Conservation (phyloP, 2,888 invertebrate species). For the Apamea monoglypha region DNA sequence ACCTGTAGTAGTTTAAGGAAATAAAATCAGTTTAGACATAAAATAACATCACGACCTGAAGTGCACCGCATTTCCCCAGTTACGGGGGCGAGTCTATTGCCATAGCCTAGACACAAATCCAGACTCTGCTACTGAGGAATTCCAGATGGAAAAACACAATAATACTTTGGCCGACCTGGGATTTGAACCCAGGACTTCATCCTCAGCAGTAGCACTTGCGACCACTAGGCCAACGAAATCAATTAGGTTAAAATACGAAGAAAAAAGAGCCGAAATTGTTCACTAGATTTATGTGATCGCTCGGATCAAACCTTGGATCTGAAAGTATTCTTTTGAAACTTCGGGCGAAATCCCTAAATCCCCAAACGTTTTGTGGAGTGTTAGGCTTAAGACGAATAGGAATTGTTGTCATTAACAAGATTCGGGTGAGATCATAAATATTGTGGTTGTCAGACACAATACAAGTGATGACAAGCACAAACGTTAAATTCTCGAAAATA, state of each 20-base stretch:
- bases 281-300: not conserved
- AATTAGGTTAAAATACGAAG: not conserved
- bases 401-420: not conserved
- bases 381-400: not conserved
- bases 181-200: not conserved
- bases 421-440: constrained; percentile 27
- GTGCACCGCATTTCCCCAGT: too few species aligned
- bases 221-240: not conserved
- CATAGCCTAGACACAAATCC: not conserved
- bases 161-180: not conserved
- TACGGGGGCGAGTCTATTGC: too few species aligned
- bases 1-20: too few species aligned
- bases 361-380: not conserved
- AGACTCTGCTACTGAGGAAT: not conserved
- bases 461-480: constrained; percentile 25
- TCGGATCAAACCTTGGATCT: constrained; percentile 8
- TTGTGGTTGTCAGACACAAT: constrained; percentile 14
- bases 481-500: constrained; percentile 19
- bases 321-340: constrained; percentile 13
- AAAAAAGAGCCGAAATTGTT: not conserved
- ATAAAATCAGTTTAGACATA: not conserved
- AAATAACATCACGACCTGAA: too few species aligned
- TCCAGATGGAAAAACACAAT: not conserved
- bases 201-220: not conserved
- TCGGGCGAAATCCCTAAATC: constrained; percentile 23